These are phyloP conservation scores for Coryphaenoides rupestris DNA, from an alignment of 2,113 vertebrate species.

Conservation along the genomic window DNA sequence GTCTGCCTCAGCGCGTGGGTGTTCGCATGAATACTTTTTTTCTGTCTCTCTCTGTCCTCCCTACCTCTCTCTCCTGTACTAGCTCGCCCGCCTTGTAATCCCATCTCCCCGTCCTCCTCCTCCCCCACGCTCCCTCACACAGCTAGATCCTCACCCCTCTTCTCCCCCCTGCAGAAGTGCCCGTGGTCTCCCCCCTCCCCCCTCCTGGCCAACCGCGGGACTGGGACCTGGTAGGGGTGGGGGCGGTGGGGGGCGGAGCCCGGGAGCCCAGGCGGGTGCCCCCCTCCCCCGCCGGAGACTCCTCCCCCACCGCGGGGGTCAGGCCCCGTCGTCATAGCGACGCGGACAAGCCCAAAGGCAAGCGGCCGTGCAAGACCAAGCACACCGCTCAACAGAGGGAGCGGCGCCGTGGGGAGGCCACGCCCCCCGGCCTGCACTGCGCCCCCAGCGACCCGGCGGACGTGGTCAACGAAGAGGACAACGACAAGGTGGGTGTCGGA, in stretches of 20 bases:
- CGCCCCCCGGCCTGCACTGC: constrained; percentile 33
- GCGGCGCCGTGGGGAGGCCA: constrained; percentile 62
- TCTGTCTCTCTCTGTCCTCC: not conserved
- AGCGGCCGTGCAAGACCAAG: constrained; percentile 98
- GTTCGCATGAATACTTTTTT: not conserved
- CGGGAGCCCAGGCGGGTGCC: constrained; percentile 72
- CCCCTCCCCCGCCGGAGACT: constrained; percentile 63
- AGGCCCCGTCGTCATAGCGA: constrained; percentile 85
- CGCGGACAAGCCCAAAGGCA: constrained; percentile 96
- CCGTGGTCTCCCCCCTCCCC: constrained; percentile 73
- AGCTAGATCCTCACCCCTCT: too few species aligned
- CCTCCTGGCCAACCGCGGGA: constrained; percentile 60
- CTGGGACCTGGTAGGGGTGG: constrained; percentile 54
- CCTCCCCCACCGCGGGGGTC: constrained; percentile 80
- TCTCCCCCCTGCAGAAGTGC: constrained; percentile 70
- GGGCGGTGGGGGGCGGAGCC: constrained; percentile 52
- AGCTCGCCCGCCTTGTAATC: constrained; percentile 66
- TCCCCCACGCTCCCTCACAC: too few species aligned
- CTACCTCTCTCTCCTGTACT: constrained; percentile 26
- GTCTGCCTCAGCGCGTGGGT: not conserved
- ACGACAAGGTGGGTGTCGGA: constrained; percentile 66
- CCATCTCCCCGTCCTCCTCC: constrained; percentile 48
- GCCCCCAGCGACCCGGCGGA: constrained; percentile 53
- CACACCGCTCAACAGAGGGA: constrained; percentile 92
- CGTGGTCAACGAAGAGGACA: constrained; percentile 43